Evolutionary conservation across 1,140 invertebrate genomes (phyloP).

Genomic region (Zaprionus lachaisei): DNA sequence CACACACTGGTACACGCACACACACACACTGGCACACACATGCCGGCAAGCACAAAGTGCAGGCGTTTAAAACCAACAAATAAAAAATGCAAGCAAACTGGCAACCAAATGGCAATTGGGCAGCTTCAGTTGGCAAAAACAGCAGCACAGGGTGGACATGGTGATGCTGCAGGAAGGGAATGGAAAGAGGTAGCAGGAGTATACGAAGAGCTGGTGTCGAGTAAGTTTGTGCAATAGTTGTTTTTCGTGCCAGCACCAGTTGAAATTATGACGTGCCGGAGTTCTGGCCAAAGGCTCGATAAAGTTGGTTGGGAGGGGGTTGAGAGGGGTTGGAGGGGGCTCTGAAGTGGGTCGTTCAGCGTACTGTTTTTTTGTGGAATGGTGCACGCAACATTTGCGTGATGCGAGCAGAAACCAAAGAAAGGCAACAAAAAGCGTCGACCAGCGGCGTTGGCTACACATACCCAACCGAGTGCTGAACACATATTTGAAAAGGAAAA

Average conservation of each 20-base stretch:
- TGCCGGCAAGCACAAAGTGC: constrained; percentile 57
- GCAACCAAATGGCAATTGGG: constrained; percentile 81
- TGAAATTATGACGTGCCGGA: constrained; percentile 78
- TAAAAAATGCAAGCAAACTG: constrained; percentile 80
- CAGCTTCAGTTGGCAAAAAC: constrained; percentile 52
- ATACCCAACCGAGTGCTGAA: constrained; percentile 64
- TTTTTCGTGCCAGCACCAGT: constrained; percentile 57
- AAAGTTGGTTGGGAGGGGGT: constrained; percentile 8
- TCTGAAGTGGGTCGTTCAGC: constrained; percentile 17
- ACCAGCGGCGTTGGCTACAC: constrained; percentile 30
- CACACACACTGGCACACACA: constrained; percentile 7
- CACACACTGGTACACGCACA: neutral
- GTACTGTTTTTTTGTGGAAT: constrained; percentile 14
- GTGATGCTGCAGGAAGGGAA: neutral
- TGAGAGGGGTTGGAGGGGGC: neutral
- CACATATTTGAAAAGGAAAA: constrained; percentile 83
- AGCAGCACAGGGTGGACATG: neutral
- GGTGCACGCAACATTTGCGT: constrained; percentile 79
- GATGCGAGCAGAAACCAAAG: constrained; percentile 50
- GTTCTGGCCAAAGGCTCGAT: constrained; percentile 46
- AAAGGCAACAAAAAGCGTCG: constrained; percentile 14
- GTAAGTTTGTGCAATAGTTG: constrained; percentile 68
- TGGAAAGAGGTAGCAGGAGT: constrained; percentile 25
- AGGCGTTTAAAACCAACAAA: constrained; percentile 79
- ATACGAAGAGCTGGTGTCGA: constrained; percentile 61